A percentile compares a stretch with the other conserved stretches of the same genome.
phyloP scores from a whole-genome alignment of 2,113 vertebrate genomes.

The Dromas ardeola region DNA sequence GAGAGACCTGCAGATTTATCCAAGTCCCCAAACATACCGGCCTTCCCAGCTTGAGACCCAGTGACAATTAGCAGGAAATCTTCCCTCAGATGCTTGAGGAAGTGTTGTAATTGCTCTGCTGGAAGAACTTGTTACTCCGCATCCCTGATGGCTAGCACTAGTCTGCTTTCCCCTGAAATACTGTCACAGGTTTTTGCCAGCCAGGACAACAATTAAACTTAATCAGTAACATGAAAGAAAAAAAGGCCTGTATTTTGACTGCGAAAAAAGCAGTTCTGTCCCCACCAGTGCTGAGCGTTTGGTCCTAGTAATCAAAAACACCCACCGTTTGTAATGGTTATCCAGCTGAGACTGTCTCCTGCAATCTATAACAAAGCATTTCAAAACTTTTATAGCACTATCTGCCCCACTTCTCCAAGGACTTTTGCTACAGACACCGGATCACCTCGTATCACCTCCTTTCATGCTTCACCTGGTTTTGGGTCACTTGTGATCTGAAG shows the following conservation, averaged over 20 bases:
- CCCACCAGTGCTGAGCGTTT: background rate
- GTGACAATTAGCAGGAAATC: background rate
- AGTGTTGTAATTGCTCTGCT: background rate
- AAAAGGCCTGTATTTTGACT: background rate
- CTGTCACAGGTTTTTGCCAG: background rate
- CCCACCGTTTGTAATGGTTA: background rate
- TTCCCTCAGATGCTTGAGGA: background rate
- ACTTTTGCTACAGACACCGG: background rate
- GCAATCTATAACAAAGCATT: background rate
- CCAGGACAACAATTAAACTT: background rate
- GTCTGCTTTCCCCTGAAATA: background rate
- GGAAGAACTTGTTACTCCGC: background rate
- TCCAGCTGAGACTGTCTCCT: background rate
- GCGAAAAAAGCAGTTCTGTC: background rate
- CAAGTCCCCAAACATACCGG: too few relatives aligned
- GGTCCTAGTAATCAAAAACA: background rate
- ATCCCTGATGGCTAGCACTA: background rate
- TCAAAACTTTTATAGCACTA: background rate
- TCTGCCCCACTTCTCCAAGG: background rate
- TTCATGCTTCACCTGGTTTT: background rate
- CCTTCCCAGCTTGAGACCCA: background rate
- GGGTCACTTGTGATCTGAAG: slow-evolving; percentile 24
- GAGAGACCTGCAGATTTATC: background rate
- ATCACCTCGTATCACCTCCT: background rate
- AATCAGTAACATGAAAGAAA: background rate